Base-by-base conservation (phyloP, 2,113 vertebrate genomes). In the Brachyhypopomus gauderio region DNA sequence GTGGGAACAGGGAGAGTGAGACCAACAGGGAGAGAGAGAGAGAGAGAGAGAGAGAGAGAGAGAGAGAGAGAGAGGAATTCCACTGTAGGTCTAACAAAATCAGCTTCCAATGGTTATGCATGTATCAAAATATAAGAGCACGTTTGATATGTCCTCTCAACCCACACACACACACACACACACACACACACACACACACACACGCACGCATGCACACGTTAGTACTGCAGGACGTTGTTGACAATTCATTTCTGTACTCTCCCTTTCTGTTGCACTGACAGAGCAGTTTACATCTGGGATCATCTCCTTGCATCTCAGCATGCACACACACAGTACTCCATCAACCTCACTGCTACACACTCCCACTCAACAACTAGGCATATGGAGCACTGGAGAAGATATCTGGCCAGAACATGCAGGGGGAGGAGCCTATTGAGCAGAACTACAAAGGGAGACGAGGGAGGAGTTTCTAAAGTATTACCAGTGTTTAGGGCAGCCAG, bases 171-270 rank as follows among this genome's bases (percentile, higher is more conserved):
- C n/a, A 75, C 60, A 48, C 73, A 58, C 60, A 73, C 58, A 64
- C 69, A 72, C 73, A 76, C 60, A 81, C 73, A 62, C 38, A 45
- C 48, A n/a, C n/a, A 69, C 66, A 63, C 56, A 52, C 75, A 77
- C 34, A 27, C 64, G 62, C 62, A 38, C 59, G 41, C 79, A 34
- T 38, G 20, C 23, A 63, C 14, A 66, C 38, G 36, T 55, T 30
- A 63, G 63, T 59, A 70, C 34, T 52, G 77, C 12, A 59, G 19
- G 17, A 62, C 5, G 71, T 34, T 72, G 67, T 55, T 63, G 78
- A 86, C 14, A 59, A 25, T 64, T 83, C 25, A 69, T 59, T 74
- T 80, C 41, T 34, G 36, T 52, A 73, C 14, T 12, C 62, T 75
- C 45, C 48, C 25, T n/a, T 17, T 38, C 17, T n/a, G 30, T 76